phyloP scores from a whole-genome alignment of 2,888 invertebrate genomes.

The Yponomeuta evonymella region DNA sequence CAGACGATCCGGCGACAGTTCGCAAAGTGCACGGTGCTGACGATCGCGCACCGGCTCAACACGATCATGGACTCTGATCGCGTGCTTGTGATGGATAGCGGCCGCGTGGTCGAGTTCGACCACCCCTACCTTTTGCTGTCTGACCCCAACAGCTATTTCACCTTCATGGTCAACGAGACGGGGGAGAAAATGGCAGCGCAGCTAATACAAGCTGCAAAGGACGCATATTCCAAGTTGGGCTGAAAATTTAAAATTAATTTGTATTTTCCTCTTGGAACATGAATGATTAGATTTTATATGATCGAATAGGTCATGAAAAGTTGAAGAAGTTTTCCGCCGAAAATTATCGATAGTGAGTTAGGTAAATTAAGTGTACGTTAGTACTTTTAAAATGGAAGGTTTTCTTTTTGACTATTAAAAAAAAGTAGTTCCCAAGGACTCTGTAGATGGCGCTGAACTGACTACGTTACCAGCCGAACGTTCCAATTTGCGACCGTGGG shows the following conservation, averaged over 20 bases:
- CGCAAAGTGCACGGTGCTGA: conserved; percentile 87
- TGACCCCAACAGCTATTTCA: conserved; percentile 70
- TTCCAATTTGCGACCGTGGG: too few relatives aligned
- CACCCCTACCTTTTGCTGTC: conserved; percentile 76
- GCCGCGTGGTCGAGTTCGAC: conserved; percentile 79
- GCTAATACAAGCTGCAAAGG: conserved; percentile 65
- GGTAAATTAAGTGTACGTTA: too few relatives aligned
- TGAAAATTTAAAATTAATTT: not conserved
- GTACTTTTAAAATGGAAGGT: too few relatives aligned
- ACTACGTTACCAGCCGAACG: too few relatives aligned
- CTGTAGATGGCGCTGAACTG: too few relatives aligned
- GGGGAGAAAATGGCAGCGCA: conserved; percentile 72
- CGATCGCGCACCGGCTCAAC: conserved; percentile 93
- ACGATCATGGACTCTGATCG: conserved; percentile 94
- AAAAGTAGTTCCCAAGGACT: too few relatives aligned
- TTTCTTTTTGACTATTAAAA: too few relatives aligned
- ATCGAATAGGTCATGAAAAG: too few relatives aligned
- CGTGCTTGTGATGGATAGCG: conserved; percentile 80
- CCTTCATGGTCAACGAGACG: conserved; percentile 76
- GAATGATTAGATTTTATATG: too few relatives aligned
- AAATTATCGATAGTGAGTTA: too few relatives aligned
- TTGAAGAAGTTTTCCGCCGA: too few relatives aligned
- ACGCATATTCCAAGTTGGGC: conserved; percentile 41
- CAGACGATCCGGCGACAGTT: conserved; percentile 88
- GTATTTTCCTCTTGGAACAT: too few relatives aligned